These are phyloP conservation scores for Athene cunicularia DNA, from an alignment of 2,113 vertebrate genomes.

Conservation along the genomic window DNA sequence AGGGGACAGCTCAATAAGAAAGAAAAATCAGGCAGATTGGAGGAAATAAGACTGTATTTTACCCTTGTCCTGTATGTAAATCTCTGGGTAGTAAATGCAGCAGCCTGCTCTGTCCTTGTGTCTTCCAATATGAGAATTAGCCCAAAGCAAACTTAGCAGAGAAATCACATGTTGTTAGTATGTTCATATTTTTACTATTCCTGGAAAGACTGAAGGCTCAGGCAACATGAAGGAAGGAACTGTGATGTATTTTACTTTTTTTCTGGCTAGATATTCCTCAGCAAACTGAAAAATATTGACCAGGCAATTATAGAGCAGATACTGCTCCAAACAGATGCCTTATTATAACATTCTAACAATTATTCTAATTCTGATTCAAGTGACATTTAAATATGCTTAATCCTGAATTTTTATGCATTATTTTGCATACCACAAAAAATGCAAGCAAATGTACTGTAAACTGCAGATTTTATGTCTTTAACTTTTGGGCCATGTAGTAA, in stretches of 20 bases:
- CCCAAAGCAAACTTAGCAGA: slow-evolving; percentile 72
- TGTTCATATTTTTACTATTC: slow-evolving; percentile 64
- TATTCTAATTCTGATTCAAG: slow-evolving; percentile 10
- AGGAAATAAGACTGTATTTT: background rate
- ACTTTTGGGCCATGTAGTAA: background rate
- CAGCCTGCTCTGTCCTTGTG: slow-evolving; percentile 34
- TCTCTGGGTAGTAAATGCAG: slow-evolving; percentile 14
- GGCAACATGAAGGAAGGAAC: background rate
- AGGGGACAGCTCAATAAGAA: background rate
- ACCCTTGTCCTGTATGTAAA: background rate
- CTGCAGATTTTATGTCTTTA: slow-evolving; percentile 29
- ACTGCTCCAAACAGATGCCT: background rate
- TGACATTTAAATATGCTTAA: slow-evolving; percentile 49
- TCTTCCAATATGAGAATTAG: slow-evolving; percentile 67
- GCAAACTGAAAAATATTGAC: background rate
- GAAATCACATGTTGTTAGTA: slow-evolving; percentile 69
- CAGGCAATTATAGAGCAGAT: background rate
- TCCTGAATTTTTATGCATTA: slow-evolving; percentile 17
- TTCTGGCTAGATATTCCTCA: background rate
- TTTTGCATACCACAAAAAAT: slow-evolving; percentile 47
- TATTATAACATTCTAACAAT: background rate
- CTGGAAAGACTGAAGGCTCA: slow-evolving; percentile 52
- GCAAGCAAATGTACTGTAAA: slow-evolving; percentile 27
- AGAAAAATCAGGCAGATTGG: background rate
- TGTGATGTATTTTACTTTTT: background rate